Evolutionary conservation across 2,888 invertebrate genomes (phyloP), one percentile per base, ranked within the genome.

Genomic region (Mythimna ferrago): DNA sequence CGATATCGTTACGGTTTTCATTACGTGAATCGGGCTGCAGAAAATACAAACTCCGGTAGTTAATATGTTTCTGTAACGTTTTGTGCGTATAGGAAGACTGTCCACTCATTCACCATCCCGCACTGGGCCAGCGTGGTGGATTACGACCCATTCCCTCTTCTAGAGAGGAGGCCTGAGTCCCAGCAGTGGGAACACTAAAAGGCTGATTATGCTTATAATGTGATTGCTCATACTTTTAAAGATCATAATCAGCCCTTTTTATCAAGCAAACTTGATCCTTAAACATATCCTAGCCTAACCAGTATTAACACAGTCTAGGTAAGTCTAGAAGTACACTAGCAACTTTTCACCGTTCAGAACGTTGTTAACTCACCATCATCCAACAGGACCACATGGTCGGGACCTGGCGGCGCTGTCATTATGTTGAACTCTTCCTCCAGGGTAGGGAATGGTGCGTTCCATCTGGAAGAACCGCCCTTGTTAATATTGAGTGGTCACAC

Each of bases 391-490:
- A 98, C 97, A 89, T 97, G 97, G 79, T 97, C 97, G 85, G 97
- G 97, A 56, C 97, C 96, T 85, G 97, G 95, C 58, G 97, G 97
- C 53, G 97, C 97, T 67, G 99, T 98, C 96, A 99, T 98, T 97
- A 99, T 98, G 92, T 98, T 98, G 95, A 99, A 99, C 95, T 99
- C 99, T 92, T 99, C 99, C 92, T 99, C 99, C 89, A 99, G 96
- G 69, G 98, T 97, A 86, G 99, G 98, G 96, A 99, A 99, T 68
- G 98, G 98, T 68, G 98, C 97, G 92, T 98, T 98, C 99, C 99
- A 99, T 90, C 99, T 97, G 79, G 1, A 79, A 79, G 32, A 32
- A 60, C 26, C 41, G 60, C 0, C 14, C 6, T 66, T 7, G 26
- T 74, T 48, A 78, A 38, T 48, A 73, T 65, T 19, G 11, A n/a